Evolutionary conservation across 2,113 vertebrate genomes (phyloP), one percentile per base, ranked within the genome.

Genomic region (Ciconia maguari): DNA sequence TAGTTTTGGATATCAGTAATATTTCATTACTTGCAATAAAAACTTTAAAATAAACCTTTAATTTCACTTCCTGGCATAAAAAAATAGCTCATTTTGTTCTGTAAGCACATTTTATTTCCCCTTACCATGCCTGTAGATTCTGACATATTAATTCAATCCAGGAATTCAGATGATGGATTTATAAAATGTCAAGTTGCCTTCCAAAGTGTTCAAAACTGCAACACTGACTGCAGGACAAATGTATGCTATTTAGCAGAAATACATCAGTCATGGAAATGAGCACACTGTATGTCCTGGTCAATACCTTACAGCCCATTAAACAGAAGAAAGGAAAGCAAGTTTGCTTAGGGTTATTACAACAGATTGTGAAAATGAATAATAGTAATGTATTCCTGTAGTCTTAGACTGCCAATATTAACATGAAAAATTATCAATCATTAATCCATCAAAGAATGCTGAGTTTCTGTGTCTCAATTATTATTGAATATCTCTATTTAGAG

Each of bases 271-370:
- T 70, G 55, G 82, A 97, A 98, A 97, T 93, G 96, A 97, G 69
- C 69, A 93, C 64, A 11, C 82, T 93, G 75, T 54, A 93, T 93
- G 92, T 89, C 93, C 72, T 89, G 94, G 94, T 97, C 97, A 97
- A 93, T 97, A 97, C 81, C 95, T 98, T 97, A 96, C 96, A 98
- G 93, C 81, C 97, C 97, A 98, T 98, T 98, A 98, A 98, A 97
- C 89, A 98, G 89, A 97, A 92, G 78, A 87, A 97, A 96, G 54
- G 6, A 52, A 96, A 96, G 91, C 42, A 98, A 97, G 95, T 98
- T 97, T 98, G 61, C 76, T 96, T 93, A 90, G 32, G 52, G 94
- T 97, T 93, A 93, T 65, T 96, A 90, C 85, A 72, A 94, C 92
- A 94, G 86, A 96, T 92, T 95, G 62, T 55, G 60, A 91, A 86